Evolutionary conservation across 2,113 vertebrate genomes (phyloP), one percentile per base, ranked within the genome.

Genomic region (Balaeniceps rex): DNA sequence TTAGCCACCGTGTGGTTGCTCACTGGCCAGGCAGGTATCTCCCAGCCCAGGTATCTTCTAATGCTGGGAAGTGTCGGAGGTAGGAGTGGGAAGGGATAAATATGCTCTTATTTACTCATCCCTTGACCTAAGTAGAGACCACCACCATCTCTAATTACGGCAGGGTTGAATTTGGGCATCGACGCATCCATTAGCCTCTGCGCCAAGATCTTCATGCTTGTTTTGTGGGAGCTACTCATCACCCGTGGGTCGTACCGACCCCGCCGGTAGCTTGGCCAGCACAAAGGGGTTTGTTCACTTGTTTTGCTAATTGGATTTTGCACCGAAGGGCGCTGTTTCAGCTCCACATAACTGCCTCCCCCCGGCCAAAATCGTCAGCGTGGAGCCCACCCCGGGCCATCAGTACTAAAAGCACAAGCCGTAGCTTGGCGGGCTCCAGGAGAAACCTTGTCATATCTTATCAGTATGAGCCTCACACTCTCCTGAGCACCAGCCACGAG

Each of bases 191-290:
- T 15, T 3, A 19, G 9, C 12, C 21, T 55, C 74, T 7, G 0
- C 5, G 13, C 25, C 61, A 40, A 72, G 74, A 49, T 23, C 36
- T 85, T 52, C 52, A 1, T 6, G 26, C 24, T 69, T 38, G 22
- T 26, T 46, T 47, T 44, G n/a, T n/a, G 26, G 79, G 40, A 64
- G 52, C 82, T 76, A 28, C 54, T 88, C 44, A 4, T 68, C 83
- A 21, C n/a, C 57, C 3, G 0, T 31, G 57, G 61, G 65, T 52
- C 19, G 49, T 17, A 24, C 38, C 6, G 4, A 44, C 69, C 42
- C 82, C 0, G 0, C 36, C 0, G 0, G 36, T 14, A 68, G n/a
- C 85, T 76, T 40, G 46, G 57, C 75, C 66, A 21, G 31, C 55
- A 52, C 11, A 0, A 25, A 76, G 44, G 65, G 40, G 6, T 55